Evolutionary conservation across 1,140 invertebrate species (phyloP).

Genomic region (Aphelenchoides avenae): DNA sequence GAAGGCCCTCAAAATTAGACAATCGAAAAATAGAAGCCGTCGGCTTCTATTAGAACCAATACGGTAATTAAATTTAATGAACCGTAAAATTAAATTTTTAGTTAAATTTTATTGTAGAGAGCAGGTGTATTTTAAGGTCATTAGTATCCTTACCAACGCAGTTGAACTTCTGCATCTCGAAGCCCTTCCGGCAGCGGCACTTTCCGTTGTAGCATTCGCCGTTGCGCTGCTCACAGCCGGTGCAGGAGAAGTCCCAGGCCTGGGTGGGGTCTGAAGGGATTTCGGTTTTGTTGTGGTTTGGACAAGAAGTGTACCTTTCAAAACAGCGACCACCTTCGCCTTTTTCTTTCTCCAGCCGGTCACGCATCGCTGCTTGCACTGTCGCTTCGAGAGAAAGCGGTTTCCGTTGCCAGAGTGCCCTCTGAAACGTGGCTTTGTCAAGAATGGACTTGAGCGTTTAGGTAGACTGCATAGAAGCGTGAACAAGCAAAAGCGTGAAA

Average conservation of each 20-base stretch:
- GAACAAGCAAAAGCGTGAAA: too few species aligned
- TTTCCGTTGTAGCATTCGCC: conserved; percentile 24
- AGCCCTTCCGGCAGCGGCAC: conserved; percentile 31
- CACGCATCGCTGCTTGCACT: conserved; percentile 24
- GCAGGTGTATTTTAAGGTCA: too few species aligned
- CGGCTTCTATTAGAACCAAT: too few species aligned
- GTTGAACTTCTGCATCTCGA: conserved; percentile 15
- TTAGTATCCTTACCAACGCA: conserved; percentile 22
- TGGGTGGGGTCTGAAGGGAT: conserved; percentile 8
- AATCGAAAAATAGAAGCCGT: too few species aligned
- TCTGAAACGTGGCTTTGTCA: too few species aligned
- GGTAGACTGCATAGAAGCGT: background rate
- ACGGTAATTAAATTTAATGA: too few species aligned
- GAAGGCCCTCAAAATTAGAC: too few species aligned
- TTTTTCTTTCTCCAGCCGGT: conserved; percentile 15
- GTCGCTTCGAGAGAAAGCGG: conserved; percentile 18
- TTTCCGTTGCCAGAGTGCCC: conserved; percentile 32
- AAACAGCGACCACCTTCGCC: conserved; percentile 9
- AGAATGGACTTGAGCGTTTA: too few species aligned
- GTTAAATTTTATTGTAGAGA: too few species aligned
- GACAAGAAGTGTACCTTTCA: background rate
- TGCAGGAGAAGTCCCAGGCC: conserved; percentile 1
- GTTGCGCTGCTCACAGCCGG: conserved; percentile 4
- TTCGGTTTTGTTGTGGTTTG: conserved; percentile 11
- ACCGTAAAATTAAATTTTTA: too few species aligned